Percentiles rank a stretch among this genome's conserved stretches.
Conservation (phyloP, 2,797 vertebrate genomes). For the Potorous gilbertii region DNA sequence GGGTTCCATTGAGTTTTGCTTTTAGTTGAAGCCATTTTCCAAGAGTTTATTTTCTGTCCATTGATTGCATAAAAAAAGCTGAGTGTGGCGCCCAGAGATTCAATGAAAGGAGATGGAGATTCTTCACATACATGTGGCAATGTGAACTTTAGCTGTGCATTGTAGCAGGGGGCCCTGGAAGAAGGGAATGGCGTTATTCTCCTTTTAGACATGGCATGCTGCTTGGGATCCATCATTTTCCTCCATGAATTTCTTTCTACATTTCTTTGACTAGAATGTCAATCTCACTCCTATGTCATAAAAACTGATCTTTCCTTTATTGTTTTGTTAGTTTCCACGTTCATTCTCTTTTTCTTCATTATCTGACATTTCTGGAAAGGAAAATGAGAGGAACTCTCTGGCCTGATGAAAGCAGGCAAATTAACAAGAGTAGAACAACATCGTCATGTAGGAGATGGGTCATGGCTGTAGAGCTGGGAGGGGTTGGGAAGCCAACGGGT, state of each 20-base stretch:
- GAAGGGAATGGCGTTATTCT: conserved; percentile 48
- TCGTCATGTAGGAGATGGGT: not conserved
- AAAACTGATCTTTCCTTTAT: conserved; percentile 80
- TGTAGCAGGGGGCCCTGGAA: not conserved
- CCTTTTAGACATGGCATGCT: conserved; percentile 21
- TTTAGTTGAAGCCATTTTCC: conserved; percentile 56
- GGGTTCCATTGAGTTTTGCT: conserved; percentile 16
- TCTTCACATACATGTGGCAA: conserved; percentile 11
- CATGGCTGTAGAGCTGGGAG: not conserved
- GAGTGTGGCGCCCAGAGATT: not conserved
- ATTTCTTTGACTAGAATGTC: conserved; percentile 70
- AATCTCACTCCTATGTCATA: conserved; percentile 76
- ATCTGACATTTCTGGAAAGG: conserved; percentile 75
- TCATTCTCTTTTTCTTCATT: conserved; percentile 81
- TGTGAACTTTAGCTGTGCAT: not conserved
- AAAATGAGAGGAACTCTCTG: conserved; percentile 59
- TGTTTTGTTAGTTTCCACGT: conserved; percentile 83
- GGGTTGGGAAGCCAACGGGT: not conserved
- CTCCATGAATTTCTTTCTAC: conserved; percentile 61
- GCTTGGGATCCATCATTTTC: conserved; percentile 51
- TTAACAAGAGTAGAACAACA: conserved; percentile 24
- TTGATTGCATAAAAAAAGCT: conserved; percentile 48
- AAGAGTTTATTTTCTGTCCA: not conserved
- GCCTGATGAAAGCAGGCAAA: conserved; percentile 69
- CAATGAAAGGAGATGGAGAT: conserved; percentile 25